Base-by-base conservation (phyloP, 2,113 vertebrate species). In the Lates calcarifer region DNA sequence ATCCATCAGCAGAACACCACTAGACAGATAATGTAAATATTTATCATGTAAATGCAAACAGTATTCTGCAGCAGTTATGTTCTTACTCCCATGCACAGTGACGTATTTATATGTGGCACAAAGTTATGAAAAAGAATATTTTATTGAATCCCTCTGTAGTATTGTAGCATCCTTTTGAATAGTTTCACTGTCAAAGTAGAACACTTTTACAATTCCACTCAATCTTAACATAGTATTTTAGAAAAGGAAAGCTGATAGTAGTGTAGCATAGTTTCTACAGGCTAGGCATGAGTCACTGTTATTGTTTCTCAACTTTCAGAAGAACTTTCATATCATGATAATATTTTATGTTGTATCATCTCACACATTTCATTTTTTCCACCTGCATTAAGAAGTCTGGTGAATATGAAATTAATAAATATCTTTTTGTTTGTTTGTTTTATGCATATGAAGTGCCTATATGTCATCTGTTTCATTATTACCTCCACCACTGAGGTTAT, bases 81-180 rank as follows among this genome's bases (percentile, higher is more conserved):
- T 53, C 31, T n/a, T 26, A 26, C 35, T 29, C 45, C 13, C 3
- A 17, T 22, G 20, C 28, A 62, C 17, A 13, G 14, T 49, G 33
- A 51, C 11, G 33, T 20, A 29, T 49, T 37, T 64, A n/a, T 55
- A 29, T 29, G 17, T 24, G n/a, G 6, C n/a, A 5, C 9, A 56
- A 41, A 55, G 26, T 65, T 55, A n/a, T 43, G 10, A 47, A 45
- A 77, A 64, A 58, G 4, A 62, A 49, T 9, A 58, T 56, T 69
- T 63, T 8, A 67, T 63, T 29, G 14, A 28, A 1, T 39, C 24
- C 31, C 17, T 41, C 39, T 31, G 18, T 20, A 37, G n/a, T 14
- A 17, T 51, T 22, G 15, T 4, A 24, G 18, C n/a, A 60, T 49
- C n/a, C 17, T 65, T n/a, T 65, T 57, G 9, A 61, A 47, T 6